Evolutionary conservation across 2,888 invertebrate species (phyloP), one percentile per base, ranked within the genome.

Genomic region (Cephus pulcher): DNA sequence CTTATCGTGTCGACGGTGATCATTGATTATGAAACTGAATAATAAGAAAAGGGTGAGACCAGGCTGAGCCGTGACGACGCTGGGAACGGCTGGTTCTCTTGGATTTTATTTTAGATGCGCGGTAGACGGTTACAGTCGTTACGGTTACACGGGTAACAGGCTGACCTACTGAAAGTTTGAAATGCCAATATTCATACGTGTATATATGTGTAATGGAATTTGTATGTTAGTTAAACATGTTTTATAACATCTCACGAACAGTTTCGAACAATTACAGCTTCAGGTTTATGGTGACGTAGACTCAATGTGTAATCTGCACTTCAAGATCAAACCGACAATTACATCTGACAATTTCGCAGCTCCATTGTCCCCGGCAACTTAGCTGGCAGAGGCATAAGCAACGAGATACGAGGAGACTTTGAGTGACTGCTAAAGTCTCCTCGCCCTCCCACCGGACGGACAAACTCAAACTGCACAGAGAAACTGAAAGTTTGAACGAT

Each of bases 321-420:
- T 75, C 69, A 69, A 78, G 40, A 77, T 82, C 77, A 33, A 78
- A 75, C 73, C 75, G 40, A 70, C 76, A 82, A 80, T 82, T 80
- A 78, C 75, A 23, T 34, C 69, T 75, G 77, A 82, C 77, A 82
- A 78, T 82, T 78, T 76, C 76, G 68, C 71, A 73, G 80, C 30
- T 76, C 35, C 74, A 75, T 78, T 80, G 73, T 76, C 73, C 76
- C 37, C 34, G 30, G 75, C 32, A 78, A 75, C 75, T 32, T 40
- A 33, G 34, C 34, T 34, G 73, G 35, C 37, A 32, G 69, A 35
- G 35, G n/a, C 75, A 76, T 37, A 71, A 34, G 15, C 2, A 40
- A 35, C 11, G 78, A 35, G 75, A 34, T 56, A 56, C 56, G 56
- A 23, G 23, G 56, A 56, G 56, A 56, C 56, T 56, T 56, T 56